Percentiles rank a stretch among this genome's conserved stretches.
These are phyloP conservation scores for Oplegnathus fasciatus DNA, from an alignment of 2,113 vertebrate genomes.

Conservation along the genomic window DNA sequence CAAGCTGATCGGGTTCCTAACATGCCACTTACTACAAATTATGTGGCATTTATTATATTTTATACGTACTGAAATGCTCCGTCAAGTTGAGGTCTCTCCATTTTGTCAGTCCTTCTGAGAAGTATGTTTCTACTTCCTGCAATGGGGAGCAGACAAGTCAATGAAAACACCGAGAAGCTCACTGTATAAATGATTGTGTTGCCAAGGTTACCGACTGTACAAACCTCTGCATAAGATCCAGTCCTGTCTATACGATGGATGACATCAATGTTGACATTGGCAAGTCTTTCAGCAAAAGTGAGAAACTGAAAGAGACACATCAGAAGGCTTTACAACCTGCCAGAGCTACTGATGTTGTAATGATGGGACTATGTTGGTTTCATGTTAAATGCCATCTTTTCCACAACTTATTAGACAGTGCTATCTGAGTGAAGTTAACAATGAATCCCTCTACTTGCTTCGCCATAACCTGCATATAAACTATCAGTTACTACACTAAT, in stretches of 20 bases:
- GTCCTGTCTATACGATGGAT: slow-evolving; percentile 97
- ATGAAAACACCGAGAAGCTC: not conserved
- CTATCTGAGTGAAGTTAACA: not conserved
- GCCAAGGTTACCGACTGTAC: slow-evolving; percentile 11
- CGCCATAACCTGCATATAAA: not conserved
- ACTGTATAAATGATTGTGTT: too few relatives aligned
- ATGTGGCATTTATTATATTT: not conserved
- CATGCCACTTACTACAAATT: not conserved
- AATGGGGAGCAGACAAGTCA: slow-evolving; percentile 14
- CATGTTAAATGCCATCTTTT: not conserved
- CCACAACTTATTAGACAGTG: not conserved
- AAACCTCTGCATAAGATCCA: slow-evolving; percentile 92
- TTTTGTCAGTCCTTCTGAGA: slow-evolving; percentile 94
- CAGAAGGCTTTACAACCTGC: not conserved
- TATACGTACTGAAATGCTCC: slow-evolving; percentile 91
- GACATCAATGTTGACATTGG: slow-evolving; percentile 95
- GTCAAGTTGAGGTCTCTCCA: slow-evolving; percentile 97
- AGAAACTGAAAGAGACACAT: slow-evolving; percentile 88
- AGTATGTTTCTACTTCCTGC: slow-evolving; percentile 97
- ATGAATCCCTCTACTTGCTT: not conserved
- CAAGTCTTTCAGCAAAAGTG: slow-evolving; percentile 96
- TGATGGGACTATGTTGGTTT: not conserved
- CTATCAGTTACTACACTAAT: not conserved
- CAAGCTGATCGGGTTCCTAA: not conserved
- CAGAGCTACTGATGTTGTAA: not conserved